Evolutionary conservation across 1,140 invertebrate species (phyloP).

Genomic region (Heterodera carotae): DNA sequence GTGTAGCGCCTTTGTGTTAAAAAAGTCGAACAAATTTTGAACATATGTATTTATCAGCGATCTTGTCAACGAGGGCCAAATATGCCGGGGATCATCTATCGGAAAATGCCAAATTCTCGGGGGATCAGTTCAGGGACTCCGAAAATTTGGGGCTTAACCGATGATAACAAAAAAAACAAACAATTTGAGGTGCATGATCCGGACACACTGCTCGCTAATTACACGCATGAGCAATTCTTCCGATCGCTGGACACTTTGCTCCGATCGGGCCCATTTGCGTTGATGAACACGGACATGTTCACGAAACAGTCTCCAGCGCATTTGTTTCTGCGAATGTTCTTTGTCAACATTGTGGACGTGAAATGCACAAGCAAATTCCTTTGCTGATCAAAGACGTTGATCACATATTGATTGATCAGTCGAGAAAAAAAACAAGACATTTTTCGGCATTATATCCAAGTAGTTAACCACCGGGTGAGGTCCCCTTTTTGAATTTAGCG

Average conservation of each 20-base stretch:
- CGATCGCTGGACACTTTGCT: conserved; percentile 17
- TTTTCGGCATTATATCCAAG: background rate
- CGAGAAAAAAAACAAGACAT: background rate
- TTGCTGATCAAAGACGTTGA: no score
- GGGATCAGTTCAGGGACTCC: no score
- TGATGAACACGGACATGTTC: conserved; percentile 24
- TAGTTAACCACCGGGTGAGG: no score
- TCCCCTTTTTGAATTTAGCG: no score
- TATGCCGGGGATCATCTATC: no score
- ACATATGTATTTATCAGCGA: no score
- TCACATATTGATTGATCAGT: no score
- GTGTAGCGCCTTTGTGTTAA: no score
- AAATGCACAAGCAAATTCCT: conserved; percentile 16
- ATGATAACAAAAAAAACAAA: background rate
- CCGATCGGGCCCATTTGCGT: conserved; percentile 21
- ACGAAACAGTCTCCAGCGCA: conserved; percentile 1
- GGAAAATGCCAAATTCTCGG: no score
- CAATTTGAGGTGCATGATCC: conserved; percentile 1
- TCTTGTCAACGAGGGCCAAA: no score
- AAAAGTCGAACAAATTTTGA: no score
- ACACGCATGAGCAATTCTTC: conserved; percentile 20
- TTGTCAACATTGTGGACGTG: conserved; percentile 15
- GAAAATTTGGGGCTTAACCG: no score
- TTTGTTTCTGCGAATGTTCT: conserved; percentile 23
- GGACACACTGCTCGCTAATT: conserved; percentile 9